Conservation (phyloP, 2,888 invertebrate species). For the Acanthosepion pharaonis region DNA sequence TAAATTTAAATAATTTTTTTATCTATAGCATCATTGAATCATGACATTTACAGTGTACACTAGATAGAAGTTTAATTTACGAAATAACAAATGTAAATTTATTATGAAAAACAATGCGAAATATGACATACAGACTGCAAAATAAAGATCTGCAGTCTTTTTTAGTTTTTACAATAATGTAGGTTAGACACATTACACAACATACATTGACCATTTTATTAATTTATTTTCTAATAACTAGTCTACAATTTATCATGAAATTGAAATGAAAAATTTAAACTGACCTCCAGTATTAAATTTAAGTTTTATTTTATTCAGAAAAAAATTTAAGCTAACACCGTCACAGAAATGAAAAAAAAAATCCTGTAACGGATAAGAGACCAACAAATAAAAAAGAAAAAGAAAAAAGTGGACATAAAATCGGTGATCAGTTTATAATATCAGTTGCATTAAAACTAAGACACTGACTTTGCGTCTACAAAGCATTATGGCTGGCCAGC, state of each 20-base stretch:
- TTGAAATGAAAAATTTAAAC: not conserved
- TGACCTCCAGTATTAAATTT: not conserved
- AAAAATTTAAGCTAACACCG: not conserved
- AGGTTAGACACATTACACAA: slow-evolving; percentile 33
- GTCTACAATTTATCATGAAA: not conserved
- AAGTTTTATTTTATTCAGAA: not conserved
- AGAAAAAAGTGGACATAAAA: not conserved
- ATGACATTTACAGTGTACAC: too few relatives aligned
- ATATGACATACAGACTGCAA: not conserved
- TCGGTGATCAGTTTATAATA: slow-evolving; percentile 36
- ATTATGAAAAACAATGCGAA: not conserved
- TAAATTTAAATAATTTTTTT: not conserved
- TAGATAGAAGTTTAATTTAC: not conserved
- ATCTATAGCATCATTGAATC: not conserved
- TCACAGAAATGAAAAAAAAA: not conserved
- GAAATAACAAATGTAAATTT: not conserved
- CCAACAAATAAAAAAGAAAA: not conserved
- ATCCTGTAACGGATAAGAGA: not conserved
- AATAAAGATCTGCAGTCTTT: not conserved
- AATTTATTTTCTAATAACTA: not conserved
- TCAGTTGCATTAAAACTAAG: not conserved
- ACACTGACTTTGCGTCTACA: not conserved
- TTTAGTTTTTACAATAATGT: not conserved
- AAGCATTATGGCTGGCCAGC: slow-evolving; percentile 12
- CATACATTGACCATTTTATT: not conserved